Conservation (phyloP, 37 sponge, comb jelly and placozoan genomes). For the Aplysina aerophoba region DNA sequence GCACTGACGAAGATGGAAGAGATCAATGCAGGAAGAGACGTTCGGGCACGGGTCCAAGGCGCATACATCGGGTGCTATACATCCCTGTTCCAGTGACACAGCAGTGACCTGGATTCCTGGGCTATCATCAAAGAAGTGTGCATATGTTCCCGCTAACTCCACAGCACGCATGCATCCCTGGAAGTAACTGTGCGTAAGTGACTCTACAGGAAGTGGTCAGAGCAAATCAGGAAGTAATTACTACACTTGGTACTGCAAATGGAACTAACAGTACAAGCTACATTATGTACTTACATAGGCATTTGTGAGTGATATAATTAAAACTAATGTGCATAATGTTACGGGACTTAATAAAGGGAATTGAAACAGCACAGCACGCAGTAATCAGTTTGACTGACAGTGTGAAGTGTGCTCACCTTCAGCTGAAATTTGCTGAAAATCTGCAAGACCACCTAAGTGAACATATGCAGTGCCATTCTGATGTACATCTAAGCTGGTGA, state of each 20-base stretch:
- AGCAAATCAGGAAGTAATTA: too few species aligned
- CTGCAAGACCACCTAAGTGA: conserved; percentile 20
- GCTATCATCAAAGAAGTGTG: conserved; percentile 6
- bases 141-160: conserved; percentile 3
- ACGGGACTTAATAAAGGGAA: neutral
- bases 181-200: neutral
- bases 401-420: neutral
- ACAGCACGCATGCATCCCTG: conserved; percentile 30
- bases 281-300: too few species aligned
- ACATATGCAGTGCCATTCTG: conserved; percentile 1
- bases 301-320: too few species aligned
- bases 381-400: neutral
- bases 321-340: neutral
- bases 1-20: conserved; percentile 6
- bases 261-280: too few species aligned
- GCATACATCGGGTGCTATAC: conserved; percentile 17
- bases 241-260: too few species aligned
- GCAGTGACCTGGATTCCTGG: neutral
- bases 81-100: neutral
- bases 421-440: neutral
- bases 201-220: neutral
- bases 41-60: conserved; percentile 13
- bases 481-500: neutral
- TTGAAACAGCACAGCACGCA: neutral
- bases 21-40: neutral